Conservation (phyloP, 2,797 vertebrate species). For the Rhynchonycteris naso region DNA sequence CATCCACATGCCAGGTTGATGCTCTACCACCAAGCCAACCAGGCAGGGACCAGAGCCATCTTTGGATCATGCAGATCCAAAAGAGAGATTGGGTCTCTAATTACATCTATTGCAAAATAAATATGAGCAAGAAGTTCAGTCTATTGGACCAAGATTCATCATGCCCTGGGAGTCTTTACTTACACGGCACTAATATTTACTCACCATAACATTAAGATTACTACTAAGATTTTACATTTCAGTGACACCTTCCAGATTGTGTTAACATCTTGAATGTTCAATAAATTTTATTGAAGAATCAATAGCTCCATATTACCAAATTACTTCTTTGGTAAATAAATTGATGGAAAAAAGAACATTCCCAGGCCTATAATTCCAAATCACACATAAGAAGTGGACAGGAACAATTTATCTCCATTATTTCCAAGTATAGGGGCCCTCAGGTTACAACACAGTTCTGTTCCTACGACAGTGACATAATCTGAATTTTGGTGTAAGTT, state of each 20-base stretch:
- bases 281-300: conserved; percentile 25
- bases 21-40: no score
- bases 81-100: not conserved
- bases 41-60: not conserved
- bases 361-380: not conserved
- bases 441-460: no score
- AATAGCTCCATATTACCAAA: not conserved
- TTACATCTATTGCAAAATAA: not conserved
- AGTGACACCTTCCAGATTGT: not conserved
- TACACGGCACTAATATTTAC: not conserved
- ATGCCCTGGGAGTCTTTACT: not conserved
- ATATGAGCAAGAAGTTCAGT: not conserved
- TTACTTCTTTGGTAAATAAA: not conserved
- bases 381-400: not conserved
- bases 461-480: no score
- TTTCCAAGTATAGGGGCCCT: not conserved
- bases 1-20: no score
- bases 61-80: not conserved
- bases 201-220: not conserved
- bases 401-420: not conserved
- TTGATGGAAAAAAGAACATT: not conserved
- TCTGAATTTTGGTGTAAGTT: no score
- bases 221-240: not conserved
- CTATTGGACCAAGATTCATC: not conserved
- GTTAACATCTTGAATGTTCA: conserved; percentile 2